A percentile compares a stretch with the other conserved stretches of the same genome.
Evolutionary conservation across 2,888 invertebrate genomes (phyloP).

Genomic region (Hypomecis punctinalis): DNA sequence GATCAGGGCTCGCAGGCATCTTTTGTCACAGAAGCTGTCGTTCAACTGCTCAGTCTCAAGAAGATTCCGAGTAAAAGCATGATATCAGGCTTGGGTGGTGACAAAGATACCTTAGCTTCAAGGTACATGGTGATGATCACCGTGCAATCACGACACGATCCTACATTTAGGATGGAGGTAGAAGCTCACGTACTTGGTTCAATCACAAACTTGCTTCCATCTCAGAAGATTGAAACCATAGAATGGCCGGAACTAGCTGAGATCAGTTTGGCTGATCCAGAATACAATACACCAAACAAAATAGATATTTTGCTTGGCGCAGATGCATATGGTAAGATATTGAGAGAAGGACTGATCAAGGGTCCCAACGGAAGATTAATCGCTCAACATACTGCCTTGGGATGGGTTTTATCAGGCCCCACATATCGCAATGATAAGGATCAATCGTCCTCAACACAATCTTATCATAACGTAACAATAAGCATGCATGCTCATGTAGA

Average conservation of each 20-base stretch:
- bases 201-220: not conserved
- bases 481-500: not conserved
- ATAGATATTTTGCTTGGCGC: not conserved
- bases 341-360: not conserved
- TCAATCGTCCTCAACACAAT: not conserved
- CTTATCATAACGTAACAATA: not conserved
- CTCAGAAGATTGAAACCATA: not conserved
- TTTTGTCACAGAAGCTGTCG: not conserved
- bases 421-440: not conserved
- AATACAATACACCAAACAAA: not conserved
- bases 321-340: not conserved
- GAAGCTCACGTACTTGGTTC: not conserved
- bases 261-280: not conserved
- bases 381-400: not conserved
- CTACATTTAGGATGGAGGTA: not conserved
- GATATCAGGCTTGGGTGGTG: not conserved
- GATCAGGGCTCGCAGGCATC: not conserved
- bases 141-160: not conserved
- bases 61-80: not conserved
- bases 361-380: not conserved
- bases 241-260: not conserved
- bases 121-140: not conserved
- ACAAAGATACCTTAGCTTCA: not conserved
- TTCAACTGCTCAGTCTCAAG: not conserved
- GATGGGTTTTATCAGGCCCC: not conserved